These are phyloP conservation scores for Nestor notabilis DNA, from an alignment of 2,113 vertebrate species.

Conservation along the genomic window DNA sequence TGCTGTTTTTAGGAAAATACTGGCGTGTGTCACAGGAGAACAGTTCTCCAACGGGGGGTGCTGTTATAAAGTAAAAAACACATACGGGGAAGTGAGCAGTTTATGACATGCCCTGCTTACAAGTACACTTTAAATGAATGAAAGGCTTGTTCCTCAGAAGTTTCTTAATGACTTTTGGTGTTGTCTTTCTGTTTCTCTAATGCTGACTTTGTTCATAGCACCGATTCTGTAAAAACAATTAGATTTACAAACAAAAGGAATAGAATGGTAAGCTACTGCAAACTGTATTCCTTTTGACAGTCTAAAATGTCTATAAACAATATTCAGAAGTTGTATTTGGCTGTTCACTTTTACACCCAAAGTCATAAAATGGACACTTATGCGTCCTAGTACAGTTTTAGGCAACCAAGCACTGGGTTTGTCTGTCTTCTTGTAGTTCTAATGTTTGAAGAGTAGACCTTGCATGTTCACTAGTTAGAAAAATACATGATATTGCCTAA, in stretches of 20 bases:
- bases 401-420: not conserved
- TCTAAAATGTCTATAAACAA: not conserved
- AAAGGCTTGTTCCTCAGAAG: not conserved
- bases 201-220: not conserved
- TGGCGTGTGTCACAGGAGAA: not conserved
- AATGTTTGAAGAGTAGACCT: not conserved
- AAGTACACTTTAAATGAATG: not conserved
- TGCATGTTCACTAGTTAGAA: not conserved
- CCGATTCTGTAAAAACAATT: conserved; percentile 6
- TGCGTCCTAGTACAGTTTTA: not conserved
- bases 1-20: not conserved
- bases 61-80: not conserved
- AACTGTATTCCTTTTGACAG: not conserved
- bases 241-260: not conserved
- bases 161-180: not conserved
- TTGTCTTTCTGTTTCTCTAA: not conserved
- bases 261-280: not conserved
- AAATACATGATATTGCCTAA: not conserved
- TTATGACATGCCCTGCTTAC: not conserved
- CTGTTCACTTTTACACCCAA: not conserved
- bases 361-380: not conserved
- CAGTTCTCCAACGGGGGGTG: not conserved
- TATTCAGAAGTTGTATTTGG: not conserved
- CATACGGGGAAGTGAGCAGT: not conserved
- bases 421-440: not conserved